These are phyloP conservation scores for Vireo griseus DNA, from an alignment of 2,797 vertebrate species.

Conservation along the genomic window DNA sequence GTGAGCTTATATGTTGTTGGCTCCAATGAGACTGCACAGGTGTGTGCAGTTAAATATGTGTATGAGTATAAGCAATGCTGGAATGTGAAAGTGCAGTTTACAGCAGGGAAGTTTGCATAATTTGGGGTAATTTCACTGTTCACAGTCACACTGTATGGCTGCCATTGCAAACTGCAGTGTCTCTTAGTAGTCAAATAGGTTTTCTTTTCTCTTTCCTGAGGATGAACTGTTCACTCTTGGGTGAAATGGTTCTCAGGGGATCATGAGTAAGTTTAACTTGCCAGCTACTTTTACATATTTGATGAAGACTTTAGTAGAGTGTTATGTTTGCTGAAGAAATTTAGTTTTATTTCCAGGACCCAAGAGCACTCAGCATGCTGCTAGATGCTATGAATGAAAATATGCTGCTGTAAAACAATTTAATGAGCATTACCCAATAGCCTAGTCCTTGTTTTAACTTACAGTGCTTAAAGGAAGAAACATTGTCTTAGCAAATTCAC, in stretches of 20 bases:
- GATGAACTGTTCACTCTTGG: slow-evolving; percentile 24
- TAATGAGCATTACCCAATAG: slow-evolving; percentile 37
- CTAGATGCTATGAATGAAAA: slow-evolving; percentile 30
- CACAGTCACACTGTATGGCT: neutral
- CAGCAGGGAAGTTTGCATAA: neutral
- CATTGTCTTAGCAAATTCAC: slow-evolving; percentile 46
- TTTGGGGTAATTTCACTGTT: neutral
- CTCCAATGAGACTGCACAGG: neutral
- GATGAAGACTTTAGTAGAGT: slow-evolving; percentile 10
- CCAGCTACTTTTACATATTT: slow-evolving; percentile 33
- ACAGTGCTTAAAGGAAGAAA: slow-evolving; percentile 48
- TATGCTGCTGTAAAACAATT: slow-evolving; percentile 22
- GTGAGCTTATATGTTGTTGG: neutral
- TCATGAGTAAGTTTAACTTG: neutral
- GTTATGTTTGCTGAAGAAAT: slow-evolving; percentile 41
- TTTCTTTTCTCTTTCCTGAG: slow-evolving; percentile 14
- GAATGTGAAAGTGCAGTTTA: slow-evolving; percentile 5
- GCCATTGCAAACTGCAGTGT: neutral
- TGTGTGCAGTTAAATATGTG: neutral
- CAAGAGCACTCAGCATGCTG: neutral
- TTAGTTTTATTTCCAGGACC: slow-evolving; percentile 9
- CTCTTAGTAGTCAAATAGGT: neutral
- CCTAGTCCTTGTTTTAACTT: slow-evolving; percentile 31
- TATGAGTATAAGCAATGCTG: neutral
- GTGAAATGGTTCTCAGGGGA: neutral